These are phyloP conservation scores for Euphysa ruthae DNA, from an alignment of 30 jellyfish, hydroid and myxozoan genomes.

Conservation along the genomic window DNA sequence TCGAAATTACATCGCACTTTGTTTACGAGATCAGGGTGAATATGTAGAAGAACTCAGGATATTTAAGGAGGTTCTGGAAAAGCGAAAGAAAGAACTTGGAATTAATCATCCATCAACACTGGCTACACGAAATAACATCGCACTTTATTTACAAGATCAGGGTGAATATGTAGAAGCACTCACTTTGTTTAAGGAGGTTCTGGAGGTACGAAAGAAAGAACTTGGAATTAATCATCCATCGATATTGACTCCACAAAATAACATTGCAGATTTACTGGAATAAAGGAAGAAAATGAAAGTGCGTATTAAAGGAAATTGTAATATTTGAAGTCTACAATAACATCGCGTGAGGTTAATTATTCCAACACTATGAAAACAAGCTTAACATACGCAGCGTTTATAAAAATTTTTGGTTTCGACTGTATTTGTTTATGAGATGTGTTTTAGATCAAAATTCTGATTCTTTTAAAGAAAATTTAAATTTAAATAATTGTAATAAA, in stretches of 20 bases:
- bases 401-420: too few relatives aligned
- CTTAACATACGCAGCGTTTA: too few relatives aligned
- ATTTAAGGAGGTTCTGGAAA: background rate
- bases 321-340: too few relatives aligned
- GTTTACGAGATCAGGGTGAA: background rate
- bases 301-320: too few relatives aligned
- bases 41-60: background rate
- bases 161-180: constrained; percentile 5
- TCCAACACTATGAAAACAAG: too few relatives aligned
- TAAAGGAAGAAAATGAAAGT: too few relatives aligned
- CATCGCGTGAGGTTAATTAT: too few relatives aligned
- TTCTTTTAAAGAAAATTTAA: too few relatives aligned
- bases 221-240: background rate
- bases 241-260: background rate
- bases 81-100: background rate
- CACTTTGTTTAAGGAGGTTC: background rate
- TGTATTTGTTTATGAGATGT: too few relatives aligned
- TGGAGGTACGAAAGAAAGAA: background rate
- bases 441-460: too few relatives aligned
- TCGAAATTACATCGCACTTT: background rate
- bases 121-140: background rate
- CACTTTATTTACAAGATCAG: background rate
- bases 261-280: background rate
- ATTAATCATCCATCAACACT: background rate
- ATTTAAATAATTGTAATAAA: too few relatives aligned